These are phyloP conservation scores for Popillia japonica DNA, from an alignment of 1,140 invertebrate genomes.

Conservation along the genomic window DNA sequence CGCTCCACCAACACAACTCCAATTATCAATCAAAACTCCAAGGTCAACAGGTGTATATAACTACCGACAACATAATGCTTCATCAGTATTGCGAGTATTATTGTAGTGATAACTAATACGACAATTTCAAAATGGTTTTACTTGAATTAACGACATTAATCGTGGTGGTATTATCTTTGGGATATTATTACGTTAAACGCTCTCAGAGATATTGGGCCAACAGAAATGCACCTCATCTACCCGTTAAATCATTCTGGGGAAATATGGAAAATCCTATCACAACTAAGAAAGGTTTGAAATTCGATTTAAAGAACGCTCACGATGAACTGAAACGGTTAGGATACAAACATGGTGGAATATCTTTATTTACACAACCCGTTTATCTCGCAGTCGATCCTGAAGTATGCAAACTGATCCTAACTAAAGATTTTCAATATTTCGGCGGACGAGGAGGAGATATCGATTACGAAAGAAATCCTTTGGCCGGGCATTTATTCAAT, in stretches of 20 bases:
- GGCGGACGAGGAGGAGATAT: constrained; percentile 61
- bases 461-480: constrained; percentile 61
- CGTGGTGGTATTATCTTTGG: neutral
- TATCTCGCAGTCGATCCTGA: constrained; percentile 65
- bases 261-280: neutral
- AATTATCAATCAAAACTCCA: too few relatives aligned
- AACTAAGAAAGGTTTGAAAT: neutral
- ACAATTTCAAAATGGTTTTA: neutral
- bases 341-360: constrained; percentile 46
- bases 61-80: too few relatives aligned
- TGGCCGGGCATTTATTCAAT: constrained; percentile 62
- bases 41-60: too few relatives aligned
- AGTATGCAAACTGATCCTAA: constrained; percentile 66
- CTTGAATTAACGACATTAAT: neutral
- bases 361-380: constrained; percentile 60
- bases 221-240: constrained; percentile 58
- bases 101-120: too few relatives aligned
- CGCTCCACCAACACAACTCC: too few relatives aligned
- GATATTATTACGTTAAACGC: neutral
- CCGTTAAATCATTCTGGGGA: constrained; percentile 35
- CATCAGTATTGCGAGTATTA: too few relatives aligned
- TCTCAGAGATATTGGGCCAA: constrained; percentile 60
- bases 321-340: constrained; percentile 38
- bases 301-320: neutral
- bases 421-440: constrained; percentile 68